Conservation (phyloP, 2,113 vertebrate genomes). For the Scytalopus superciliaris region DNA sequence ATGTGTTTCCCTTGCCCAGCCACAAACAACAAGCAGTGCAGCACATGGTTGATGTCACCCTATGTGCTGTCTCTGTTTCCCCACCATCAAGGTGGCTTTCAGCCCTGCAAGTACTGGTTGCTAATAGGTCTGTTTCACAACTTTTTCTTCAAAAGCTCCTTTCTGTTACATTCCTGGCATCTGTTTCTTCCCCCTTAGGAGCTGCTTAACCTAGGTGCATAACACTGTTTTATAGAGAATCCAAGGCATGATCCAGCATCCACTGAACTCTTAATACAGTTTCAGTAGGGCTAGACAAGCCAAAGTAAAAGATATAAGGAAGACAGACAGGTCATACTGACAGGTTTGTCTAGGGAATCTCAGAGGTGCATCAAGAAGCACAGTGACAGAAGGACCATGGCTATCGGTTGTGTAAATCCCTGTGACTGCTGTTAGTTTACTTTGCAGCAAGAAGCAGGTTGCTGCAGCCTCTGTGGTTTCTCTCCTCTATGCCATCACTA, state of each 20-base stretch:
- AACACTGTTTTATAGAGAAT: conserved; percentile 5
- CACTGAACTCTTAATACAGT: not conserved
- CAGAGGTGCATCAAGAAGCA: not conserved
- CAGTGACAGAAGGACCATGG: not conserved
- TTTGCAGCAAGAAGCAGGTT: not conserved
- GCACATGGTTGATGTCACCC: not conserved
- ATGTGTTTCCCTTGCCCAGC: not conserved
- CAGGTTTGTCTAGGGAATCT: not conserved
- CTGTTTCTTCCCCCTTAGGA: conserved; percentile 25
- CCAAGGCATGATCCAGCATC: not conserved
- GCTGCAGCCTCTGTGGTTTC: not conserved
- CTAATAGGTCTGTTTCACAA: conserved; percentile 55
- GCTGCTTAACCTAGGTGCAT: not conserved
- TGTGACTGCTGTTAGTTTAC: not conserved
- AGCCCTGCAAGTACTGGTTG: not conserved
- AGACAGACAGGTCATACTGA: not conserved
- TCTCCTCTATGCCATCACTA: not conserved
- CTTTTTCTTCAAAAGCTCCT: conserved; percentile 22
- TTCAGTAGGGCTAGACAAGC: not conserved
- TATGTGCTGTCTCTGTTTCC: not conserved
- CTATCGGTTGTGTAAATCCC: accelerated
- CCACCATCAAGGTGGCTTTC: conserved; percentile 28
- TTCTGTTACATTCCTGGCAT: conserved; percentile 33
- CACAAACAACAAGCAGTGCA: not conserved
- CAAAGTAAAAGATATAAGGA: not conserved